Percentiles rank a stretch among this genome's conserved stretches.
These are phyloP conservation scores for Rhyacophila evoluta DNA, from an alignment of 2,888 invertebrate genomes.

Conservation along the genomic window DNA sequence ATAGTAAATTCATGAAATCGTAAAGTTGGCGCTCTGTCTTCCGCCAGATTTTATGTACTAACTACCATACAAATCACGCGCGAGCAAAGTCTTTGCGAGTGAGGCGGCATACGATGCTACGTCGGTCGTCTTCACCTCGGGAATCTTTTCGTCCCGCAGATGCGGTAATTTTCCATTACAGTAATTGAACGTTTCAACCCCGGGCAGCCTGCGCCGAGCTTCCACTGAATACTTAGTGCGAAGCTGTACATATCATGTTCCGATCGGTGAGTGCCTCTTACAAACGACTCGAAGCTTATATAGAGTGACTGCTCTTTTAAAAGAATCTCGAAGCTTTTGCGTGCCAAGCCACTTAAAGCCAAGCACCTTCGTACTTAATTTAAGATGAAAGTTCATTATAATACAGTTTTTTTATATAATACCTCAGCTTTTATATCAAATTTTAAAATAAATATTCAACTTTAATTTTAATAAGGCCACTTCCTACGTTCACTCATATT, in stretches of 20 bases:
- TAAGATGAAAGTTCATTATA: no score
- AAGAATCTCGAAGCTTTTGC: neutral
- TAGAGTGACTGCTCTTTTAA: neutral
- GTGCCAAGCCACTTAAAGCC: no score
- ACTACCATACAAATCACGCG: neutral
- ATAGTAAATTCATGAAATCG: neutral
- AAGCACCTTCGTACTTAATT: no score
- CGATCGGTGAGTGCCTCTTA: slow-evolving; percentile 5
- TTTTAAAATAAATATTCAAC: no score
- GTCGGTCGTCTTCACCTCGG: neutral
- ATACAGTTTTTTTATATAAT: no score
- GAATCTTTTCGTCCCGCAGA: neutral
- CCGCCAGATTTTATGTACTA: neutral
- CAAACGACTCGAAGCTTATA: neutral
- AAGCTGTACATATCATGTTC: neutral
- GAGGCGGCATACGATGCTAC: neutral
- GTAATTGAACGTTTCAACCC: slow-evolving; percentile 39
- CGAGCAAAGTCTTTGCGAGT: neutral
- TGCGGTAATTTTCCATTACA: slow-evolving; percentile 48
- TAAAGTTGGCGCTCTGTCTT: neutral
- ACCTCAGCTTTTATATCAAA: no score
- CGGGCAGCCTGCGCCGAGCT: slow-evolving; percentile 1
- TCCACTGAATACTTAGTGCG: neutral
- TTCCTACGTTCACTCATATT: no score
- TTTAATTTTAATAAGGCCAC: no score